phyloP scores from a whole-genome alignment of 2,888 invertebrate genomes.

The Hedychridium roseum region DNA sequence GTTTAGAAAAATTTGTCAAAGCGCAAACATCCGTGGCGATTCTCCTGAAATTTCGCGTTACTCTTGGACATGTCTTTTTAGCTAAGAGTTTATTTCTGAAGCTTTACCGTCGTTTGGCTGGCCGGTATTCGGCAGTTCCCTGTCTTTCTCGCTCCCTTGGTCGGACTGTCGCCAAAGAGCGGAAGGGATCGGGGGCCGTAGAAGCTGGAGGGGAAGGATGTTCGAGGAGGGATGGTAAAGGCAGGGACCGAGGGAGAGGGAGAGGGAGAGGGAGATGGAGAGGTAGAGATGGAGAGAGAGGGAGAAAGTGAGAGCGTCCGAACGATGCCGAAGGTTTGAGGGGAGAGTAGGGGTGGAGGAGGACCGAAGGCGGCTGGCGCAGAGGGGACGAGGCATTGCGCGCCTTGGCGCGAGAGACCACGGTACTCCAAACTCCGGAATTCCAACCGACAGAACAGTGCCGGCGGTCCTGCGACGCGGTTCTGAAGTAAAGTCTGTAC shows the following conservation, averaged over 20 bases:
- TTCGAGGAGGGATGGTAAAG: slow-evolving; percentile 1
- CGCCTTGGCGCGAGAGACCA: slow-evolving; percentile 55
- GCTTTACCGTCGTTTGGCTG: background rate
- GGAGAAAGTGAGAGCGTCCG: slow-evolving; percentile 17
- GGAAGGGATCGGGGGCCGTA: background rate
- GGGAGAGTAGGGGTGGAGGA: no score
- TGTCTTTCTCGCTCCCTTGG: no score
- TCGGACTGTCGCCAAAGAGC: no score
- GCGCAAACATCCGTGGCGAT: no score
- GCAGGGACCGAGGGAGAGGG: slow-evolving; percentile 14
- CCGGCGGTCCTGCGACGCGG: slow-evolving; percentile 53
- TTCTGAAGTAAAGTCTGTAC: slow-evolving; percentile 25
- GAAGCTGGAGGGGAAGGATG: background rate
- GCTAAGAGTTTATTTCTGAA: no score
- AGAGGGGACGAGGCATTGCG: no score
- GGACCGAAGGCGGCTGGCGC: no score
- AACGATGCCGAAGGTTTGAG: no score
- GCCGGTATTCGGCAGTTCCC: no score
- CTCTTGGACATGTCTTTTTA: no score
- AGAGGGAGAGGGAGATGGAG: slow-evolving; percentile 11
- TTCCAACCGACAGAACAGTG: slow-evolving; percentile 58
- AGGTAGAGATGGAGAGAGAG: slow-evolving; percentile 17
- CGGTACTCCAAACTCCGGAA: slow-evolving; percentile 55
- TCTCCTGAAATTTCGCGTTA: no score
- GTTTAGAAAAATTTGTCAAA: no score